These are phyloP conservation scores for Callocephalon fimbriatum DNA, from an alignment of 2,113 vertebrate genomes.

Conservation along the genomic window DNA sequence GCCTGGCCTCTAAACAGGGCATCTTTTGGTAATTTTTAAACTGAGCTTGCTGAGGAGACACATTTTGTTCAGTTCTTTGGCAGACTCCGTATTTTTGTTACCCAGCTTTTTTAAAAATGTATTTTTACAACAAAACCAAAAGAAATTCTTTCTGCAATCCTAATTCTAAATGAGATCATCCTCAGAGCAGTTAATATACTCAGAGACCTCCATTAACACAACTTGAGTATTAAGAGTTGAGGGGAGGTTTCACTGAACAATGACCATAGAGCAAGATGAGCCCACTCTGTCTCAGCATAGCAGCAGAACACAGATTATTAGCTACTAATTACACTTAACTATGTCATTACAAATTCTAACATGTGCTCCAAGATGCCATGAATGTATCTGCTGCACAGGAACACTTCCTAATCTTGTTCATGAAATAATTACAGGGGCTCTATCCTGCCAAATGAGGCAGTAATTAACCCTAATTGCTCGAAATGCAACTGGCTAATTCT, in stretches of 20 bases:
- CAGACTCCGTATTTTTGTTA: not conserved
- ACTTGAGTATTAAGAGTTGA: not conserved
- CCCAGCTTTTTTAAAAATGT: not conserved
- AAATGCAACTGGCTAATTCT: slow-evolving; percentile 89
- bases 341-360: slow-evolving; percentile 83
- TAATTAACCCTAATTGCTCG: slow-evolving; percentile 95
- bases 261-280: slow-evolving; percentile 38
- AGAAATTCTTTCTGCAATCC: not conserved
- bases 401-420: slow-evolving; percentile 78
- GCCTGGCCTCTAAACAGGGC: not conserved
- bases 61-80: not conserved
- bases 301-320: slow-evolving; percentile 76
- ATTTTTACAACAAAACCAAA: not conserved
- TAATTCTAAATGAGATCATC: not conserved
- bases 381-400: slow-evolving; percentile 74
- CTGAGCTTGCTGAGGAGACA: not conserved
- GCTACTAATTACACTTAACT: slow-evolving; percentile 87
- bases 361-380: slow-evolving; percentile 75
- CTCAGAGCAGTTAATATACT: not conserved
- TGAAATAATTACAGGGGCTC: slow-evolving; percentile 87
- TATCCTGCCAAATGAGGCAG: slow-evolving; percentile 91
- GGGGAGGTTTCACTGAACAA: slow-evolving; percentile 15
- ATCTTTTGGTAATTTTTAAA: not conserved
- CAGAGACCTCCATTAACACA: not conserved
- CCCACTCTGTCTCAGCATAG: slow-evolving; percentile 65